These are phyloP conservation scores for Poecilus cupreus DNA, from an alignment of 2,888 invertebrate genomes.

Conservation along the genomic window DNA sequence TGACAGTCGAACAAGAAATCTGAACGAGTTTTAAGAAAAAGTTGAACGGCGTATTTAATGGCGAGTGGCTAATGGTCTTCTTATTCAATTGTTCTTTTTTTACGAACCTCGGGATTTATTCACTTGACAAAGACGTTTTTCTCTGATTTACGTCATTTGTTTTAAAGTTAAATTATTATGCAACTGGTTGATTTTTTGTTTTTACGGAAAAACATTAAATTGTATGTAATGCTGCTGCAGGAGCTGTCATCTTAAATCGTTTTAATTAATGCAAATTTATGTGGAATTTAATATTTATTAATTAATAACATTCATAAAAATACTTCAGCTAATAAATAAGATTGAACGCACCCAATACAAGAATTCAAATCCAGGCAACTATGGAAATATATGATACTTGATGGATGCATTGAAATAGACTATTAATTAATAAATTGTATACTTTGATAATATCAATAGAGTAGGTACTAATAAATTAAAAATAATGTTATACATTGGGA, in stretches of 20 bases:
- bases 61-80: constrained; percentile 8
- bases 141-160: not conserved
- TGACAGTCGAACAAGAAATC: constrained; percentile 14
- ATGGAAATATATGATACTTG: constrained; percentile 8
- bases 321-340: not conserved
- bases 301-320: not conserved
- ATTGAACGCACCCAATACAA: not conserved
- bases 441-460: too few relatives aligned
- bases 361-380: not conserved
- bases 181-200: not conserved
- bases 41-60: not conserved
- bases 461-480: too few relatives aligned
- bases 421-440: too few relatives aligned
- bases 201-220: not conserved
- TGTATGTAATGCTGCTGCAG: too few relatives aligned
- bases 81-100: constrained; percentile 19
- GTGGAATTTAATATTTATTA: not conserved
- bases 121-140: not conserved
- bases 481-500: too few relatives aligned
- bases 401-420: not conserved
- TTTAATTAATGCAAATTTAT: constrained; percentile 9
- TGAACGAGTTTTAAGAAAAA: not conserved
- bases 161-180: constrained; percentile 9
- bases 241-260: too few relatives aligned
- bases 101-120: not conserved